These are phyloP conservation scores for Pionites leucogaster DNA, from an alignment of 2,113 vertebrate species.

Conservation along the genomic window DNA sequence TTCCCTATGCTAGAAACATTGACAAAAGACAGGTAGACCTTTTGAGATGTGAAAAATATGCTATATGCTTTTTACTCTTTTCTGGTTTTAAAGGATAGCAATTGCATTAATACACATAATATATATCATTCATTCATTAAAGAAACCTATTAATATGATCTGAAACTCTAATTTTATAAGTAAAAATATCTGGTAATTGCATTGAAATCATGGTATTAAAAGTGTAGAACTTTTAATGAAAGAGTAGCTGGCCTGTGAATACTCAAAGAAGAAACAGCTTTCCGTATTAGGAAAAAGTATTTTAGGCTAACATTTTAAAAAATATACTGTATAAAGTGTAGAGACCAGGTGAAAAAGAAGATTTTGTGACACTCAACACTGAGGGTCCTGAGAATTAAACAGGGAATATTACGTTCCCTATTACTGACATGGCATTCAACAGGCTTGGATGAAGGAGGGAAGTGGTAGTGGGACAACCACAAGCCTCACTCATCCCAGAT, in stretches of 20 bases:
- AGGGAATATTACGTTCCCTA: not conserved
- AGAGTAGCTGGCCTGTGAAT: not conserved
- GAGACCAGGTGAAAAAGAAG: not conserved
- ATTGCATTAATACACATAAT: not conserved
- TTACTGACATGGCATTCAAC: not conserved
- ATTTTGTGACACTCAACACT: not conserved
- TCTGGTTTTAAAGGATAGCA: not conserved
- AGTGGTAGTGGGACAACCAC: not conserved
- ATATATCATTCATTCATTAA: not conserved
- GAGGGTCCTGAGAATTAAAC: not conserved
- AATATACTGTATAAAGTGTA: not conserved
- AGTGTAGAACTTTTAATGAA: not conserved
- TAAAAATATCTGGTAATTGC: not conserved
- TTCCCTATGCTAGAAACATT: not conserved
- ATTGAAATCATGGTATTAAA: not conserved
- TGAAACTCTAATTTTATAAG: not conserved
- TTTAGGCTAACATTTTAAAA: not conserved
- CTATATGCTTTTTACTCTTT: not conserved
- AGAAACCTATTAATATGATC: not conserved
- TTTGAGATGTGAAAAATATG: not conserved
- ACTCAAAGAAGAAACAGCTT: not conserved
- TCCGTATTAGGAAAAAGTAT: not conserved
- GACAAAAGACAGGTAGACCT: not conserved
- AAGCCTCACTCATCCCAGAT: accelerated
- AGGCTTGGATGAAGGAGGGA: not conserved